phyloP scores from a whole-genome alignment of 2,888 invertebrate species.

The Xanthia icteritia region DNA sequence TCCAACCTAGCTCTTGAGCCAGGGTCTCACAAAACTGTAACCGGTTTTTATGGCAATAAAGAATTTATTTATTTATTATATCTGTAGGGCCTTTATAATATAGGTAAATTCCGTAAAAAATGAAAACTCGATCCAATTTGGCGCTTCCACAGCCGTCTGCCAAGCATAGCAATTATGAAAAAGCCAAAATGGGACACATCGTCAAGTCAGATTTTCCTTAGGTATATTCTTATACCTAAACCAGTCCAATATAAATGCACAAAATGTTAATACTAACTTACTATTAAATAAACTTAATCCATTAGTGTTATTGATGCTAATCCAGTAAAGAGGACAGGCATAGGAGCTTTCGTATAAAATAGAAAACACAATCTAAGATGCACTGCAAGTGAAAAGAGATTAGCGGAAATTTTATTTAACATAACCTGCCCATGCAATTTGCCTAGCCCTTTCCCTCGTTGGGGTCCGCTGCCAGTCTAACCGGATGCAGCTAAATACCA shows the following conservation, averaged over 20 bases:
- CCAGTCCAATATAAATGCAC: not conserved
- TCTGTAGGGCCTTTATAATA: not conserved
- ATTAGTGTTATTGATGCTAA: constrained; percentile 54
- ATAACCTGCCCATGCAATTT: not conserved
- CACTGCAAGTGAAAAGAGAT: constrained; percentile 23
- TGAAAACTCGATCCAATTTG: too few species aligned
- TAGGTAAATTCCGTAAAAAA: not conserved
- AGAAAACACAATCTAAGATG: constrained; percentile 14
- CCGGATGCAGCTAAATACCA: not conserved
- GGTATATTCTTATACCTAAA: not conserved
- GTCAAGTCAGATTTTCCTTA: too few species aligned
- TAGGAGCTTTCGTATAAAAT: constrained; percentile 45
- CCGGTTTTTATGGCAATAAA: too few species aligned
- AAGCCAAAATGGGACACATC: too few species aligned
- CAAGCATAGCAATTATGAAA: not conserved
- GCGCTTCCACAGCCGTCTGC: not conserved
- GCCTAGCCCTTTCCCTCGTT: not conserved
- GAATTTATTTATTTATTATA: too few species aligned
- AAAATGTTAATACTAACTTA: not conserved
- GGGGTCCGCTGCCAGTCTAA: not conserved
- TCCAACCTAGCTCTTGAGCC: too few species aligned
- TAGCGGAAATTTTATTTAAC: not conserved
- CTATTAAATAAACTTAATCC: constrained; percentile 40
- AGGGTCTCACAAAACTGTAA: too few species aligned
- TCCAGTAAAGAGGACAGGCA: constrained; percentile 21